phyloP scores from a whole-genome alignment of 2,888 invertebrate genomes.

The Diploptera punctata region DNA sequence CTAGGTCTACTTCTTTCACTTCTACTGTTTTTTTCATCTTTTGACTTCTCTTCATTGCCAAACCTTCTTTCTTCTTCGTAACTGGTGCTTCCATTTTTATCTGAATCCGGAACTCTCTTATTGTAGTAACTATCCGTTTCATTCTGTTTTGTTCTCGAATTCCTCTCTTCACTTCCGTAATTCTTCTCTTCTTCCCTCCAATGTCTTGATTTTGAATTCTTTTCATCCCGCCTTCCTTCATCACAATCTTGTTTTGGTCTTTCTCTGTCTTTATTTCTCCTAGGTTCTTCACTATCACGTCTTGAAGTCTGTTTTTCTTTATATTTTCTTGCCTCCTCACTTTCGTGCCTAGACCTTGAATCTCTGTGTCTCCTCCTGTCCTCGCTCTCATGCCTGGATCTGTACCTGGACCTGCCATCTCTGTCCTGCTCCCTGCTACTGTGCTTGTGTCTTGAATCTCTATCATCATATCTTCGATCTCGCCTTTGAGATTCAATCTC shows the following conservation, averaged over 20 bases:
- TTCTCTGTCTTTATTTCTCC: background rate
- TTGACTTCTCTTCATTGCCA: too few relatives aligned
- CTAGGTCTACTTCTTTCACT: background rate
- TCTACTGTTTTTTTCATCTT: too few relatives aligned
- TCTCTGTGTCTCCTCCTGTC: conserved; percentile 29
- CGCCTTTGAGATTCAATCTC: background rate
- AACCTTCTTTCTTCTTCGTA: background rate
- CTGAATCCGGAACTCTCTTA: conserved; percentile 1
- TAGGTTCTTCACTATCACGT: background rate
- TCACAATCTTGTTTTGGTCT: background rate
- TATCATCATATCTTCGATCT: background rate
- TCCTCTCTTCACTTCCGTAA: conserved; percentile 27
- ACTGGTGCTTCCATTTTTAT: background rate
- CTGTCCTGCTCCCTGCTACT: background rate
- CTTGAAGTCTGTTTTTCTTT: conserved; percentile 46
- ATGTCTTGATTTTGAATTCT: conserved; percentile 11
- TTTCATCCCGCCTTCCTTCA: conserved; percentile 36
- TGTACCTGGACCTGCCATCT: conserved; percentile 23
- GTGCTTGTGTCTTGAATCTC: background rate
- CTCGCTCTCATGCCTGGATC: conserved; percentile 27
- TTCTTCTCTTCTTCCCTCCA: conserved; percentile 36
- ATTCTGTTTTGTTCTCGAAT: conserved; percentile 16
- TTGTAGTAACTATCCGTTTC: conserved; percentile 25
- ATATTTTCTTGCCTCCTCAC: conserved; percentile 27
- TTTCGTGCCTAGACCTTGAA: conserved; percentile 23